Base-by-base conservation (phyloP, 2,113 vertebrate genomes). In the Rhea pennata region DNA sequence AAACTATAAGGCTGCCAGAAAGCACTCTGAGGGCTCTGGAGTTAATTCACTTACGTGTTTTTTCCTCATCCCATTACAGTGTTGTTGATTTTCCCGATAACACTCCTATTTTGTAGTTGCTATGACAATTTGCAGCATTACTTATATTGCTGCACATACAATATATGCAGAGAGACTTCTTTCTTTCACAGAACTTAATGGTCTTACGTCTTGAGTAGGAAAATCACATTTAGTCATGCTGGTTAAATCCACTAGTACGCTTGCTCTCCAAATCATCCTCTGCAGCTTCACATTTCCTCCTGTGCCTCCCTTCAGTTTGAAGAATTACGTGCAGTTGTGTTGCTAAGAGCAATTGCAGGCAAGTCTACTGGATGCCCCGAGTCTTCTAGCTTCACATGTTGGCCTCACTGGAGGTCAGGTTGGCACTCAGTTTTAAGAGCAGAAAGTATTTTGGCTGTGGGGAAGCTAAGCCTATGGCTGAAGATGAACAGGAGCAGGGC, bases 81-180 rank as follows among this genome's bases (percentile, higher is more conserved):
- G 1, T 85, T 92, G 54, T 82, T 93, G 87, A 36, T 93, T 95
- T 93, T 44, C 67, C 71, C 67, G 19, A 6, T 29, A 95, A 76
- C 58, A 23, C 21, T 66, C 80, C 36, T 92, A 46, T 91, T 74
- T 85, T 64, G 77, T 58, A 89, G 87, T 94, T 93, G 95, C 95
- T 92, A 80, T 90, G 84, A 92, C 91, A 87, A 92, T 95, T 54
- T 71, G 50, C 67, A 77, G 67, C 84, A 21, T 88, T 70, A 50
- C 14, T 93, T 84, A 40, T 4, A 23, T 48, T 29, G 31, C 72
- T 71, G 0, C 4, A 62, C 9, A 22, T 40, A 42, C 36, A 7
- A 24, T 40, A 33, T 31, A 21, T 6, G 23, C 9, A 50, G 51
- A 87, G 51, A 36, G 20, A 33, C 9, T 67, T 54, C 22, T 71